phyloP scores from a whole-genome alignment of 2,888 invertebrate genomes.

The Melanophora roralis region DNA sequence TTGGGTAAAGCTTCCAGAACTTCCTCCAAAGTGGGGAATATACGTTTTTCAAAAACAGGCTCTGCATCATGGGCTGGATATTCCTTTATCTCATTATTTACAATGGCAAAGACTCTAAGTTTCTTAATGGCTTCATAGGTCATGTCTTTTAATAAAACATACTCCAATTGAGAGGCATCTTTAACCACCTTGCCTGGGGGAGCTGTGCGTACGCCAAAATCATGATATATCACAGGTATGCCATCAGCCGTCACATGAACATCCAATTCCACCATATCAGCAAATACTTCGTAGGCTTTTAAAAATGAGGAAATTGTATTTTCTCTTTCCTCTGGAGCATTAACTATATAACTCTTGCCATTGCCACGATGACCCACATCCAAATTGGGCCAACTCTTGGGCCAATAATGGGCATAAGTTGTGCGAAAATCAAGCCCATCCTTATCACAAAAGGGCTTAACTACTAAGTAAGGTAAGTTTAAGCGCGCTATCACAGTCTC shows the following conservation, averaged over 20 bases:
- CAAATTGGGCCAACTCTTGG: constrained; percentile 87
- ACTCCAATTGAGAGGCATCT: constrained; percentile 88
- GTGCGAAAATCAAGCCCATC: constrained; percentile 84
- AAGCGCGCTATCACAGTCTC: constrained; percentile 89
- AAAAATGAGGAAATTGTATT: constrained; percentile 97
- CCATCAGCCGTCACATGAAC: constrained; percentile 97
- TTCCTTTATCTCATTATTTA: constrained; percentile 83
- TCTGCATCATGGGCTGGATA: constrained; percentile 85
- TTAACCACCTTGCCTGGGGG: constrained; percentile 81
- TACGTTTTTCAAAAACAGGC: constrained; percentile 89
- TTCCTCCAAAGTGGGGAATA: constrained; percentile 93
- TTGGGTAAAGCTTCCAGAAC: constrained; percentile 88
- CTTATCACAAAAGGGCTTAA: constrained; percentile 70
- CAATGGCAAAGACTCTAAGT: constrained; percentile 90
- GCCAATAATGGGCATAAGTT: constrained; percentile 91
- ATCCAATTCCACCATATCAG: constrained; percentile 98
- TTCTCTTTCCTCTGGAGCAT: constrained; percentile 86
- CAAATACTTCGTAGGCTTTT: constrained; percentile 92
- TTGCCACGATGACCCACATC: constrained; percentile 97
- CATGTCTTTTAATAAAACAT: constrained; percentile 95
- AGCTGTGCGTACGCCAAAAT: constrained; percentile 89
- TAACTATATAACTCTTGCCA: constrained; percentile 88
- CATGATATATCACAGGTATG: constrained; percentile 97
- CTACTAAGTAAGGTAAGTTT: constrained; percentile 80
- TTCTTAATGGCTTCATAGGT: constrained; percentile 92